phyloP scores from a whole-genome alignment of 2,888 invertebrate genomes.

The Stomorhina lunata region DNA sequence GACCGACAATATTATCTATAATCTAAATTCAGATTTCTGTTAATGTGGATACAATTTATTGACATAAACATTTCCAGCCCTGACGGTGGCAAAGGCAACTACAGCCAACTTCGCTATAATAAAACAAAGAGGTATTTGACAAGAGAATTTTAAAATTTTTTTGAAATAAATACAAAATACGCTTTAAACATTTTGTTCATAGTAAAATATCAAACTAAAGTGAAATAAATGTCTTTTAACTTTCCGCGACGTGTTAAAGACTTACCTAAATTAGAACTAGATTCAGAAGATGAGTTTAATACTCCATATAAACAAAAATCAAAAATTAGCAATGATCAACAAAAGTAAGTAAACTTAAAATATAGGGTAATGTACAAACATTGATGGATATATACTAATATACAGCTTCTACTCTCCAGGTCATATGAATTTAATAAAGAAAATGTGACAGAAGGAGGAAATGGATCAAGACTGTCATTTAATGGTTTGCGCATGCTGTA shows the following conservation, averaged over 20 bases:
- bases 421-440: slow-evolving; percentile 68
- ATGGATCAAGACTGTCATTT: slow-evolving; percentile 45
- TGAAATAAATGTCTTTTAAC: slow-evolving; percentile 64
- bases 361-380: neutral
- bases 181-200: neutral
- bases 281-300: slow-evolving; percentile 76
- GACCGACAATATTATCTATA: too few relatives aligned
- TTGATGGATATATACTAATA: neutral
- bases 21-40: too few relatives aligned
- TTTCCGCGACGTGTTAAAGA: slow-evolving; percentile 77
- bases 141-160: slow-evolving; percentile 36
- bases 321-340: slow-evolving; percentile 40
- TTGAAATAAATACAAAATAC: slow-evolving; percentile 8
- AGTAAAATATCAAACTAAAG: neutral
- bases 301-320: slow-evolving; percentile 72
- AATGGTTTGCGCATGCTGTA: slow-evolving; percentile 69
- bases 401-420: slow-evolving; percentile 2
- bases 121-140: neutral
- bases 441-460: slow-evolving; percentile 59
- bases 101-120: slow-evolving; percentile 39
- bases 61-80: too few relatives aligned
- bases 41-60: too few relatives aligned
- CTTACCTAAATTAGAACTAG: slow-evolving; percentile 74
- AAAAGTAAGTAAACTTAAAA: slow-evolving; percentile 9
- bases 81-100: slow-evolving; percentile 1